Conservation (phyloP, 1,140 invertebrate genomes). For the Popillia japonica region DNA sequence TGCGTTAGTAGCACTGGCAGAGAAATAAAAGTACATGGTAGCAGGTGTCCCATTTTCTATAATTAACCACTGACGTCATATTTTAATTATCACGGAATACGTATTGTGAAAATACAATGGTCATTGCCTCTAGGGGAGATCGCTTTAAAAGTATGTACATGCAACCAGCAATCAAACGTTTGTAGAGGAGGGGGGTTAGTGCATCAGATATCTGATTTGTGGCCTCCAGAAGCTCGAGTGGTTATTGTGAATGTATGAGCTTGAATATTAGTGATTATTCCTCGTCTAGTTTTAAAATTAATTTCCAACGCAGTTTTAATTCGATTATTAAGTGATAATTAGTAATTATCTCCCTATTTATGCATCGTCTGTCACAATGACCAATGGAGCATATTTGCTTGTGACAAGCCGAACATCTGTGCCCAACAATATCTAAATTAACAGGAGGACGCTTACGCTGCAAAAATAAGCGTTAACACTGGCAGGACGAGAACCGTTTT, state of each 20-base stretch:
- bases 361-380: background rate
- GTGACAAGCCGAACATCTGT: background rate
- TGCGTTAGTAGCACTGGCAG: background rate
- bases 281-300: no score
- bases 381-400: background rate
- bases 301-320: background rate
- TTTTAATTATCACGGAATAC: conserved; percentile 58
- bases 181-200: background rate
- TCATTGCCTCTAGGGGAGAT: conserved; percentile 25
- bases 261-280: no score
- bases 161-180: conserved; percentile 19
- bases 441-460: background rate
- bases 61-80: conserved; percentile 58
- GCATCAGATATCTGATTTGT: conserved; percentile 23
- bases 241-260: no score
- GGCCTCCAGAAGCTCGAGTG: background rate
- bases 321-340: background rate
- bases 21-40: conserved; percentile 44
- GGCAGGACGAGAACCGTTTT: no score
- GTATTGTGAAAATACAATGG: conserved; percentile 51
- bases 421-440: background rate
- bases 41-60: conserved; percentile 56
- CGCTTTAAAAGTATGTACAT: background rate
- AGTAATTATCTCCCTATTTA: background rate
- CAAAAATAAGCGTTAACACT: no score